Evolutionary conservation across 2,888 invertebrate genomes (phyloP), one percentile per base, ranked within the genome.

Genomic region (Coleophora flavipennella): DNA sequence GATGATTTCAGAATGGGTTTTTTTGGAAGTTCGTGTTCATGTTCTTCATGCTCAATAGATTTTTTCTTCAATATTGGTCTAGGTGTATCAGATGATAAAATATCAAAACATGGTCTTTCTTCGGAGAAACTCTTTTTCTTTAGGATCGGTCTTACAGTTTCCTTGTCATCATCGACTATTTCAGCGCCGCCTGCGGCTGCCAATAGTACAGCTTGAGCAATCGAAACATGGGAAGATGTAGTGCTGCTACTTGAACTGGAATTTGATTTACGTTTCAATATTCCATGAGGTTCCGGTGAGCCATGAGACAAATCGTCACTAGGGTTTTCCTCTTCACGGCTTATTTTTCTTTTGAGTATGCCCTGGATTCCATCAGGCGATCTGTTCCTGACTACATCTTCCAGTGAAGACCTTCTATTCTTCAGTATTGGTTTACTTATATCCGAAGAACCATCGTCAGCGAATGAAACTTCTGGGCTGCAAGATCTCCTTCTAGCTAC

Each of bases 11-110:
- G 75, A 53, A 95, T 95, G 26, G 94, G 92, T 59, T 88, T 89
- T 57, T 88, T 90, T 0, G 91, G 91, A 51, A 88, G 86, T 36
- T 91, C 91, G 52, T 91, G 92, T 35, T 90, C 91, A 55, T 88
- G 86, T 53, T 92, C 92, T 47, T 91, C 91, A 34, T 90, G 90
- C 58, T 92, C 92, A 46, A 90, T 91, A 0, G 91, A 91, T 67
- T 95, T 95, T 79, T 96, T 96, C 75, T 95, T 95, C 31, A 95
- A 69, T 58, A 95, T 95, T 3, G 95, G 95, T 68, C 87, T 90
- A 0, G 91, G 90, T 29, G 85, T 85, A 40, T 85, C 86, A 7
- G 70, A 67, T 34, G 62, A 52, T 20, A 69, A 52, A 41, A 79
- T 68, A 51, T 88, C 88, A 37, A 73, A 76, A 51, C 80, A 86